These are phyloP conservation scores for Capreolus pygargus DNA, from an alignment of 2,113 vertebrate genomes.

Conservation along the genomic window DNA sequence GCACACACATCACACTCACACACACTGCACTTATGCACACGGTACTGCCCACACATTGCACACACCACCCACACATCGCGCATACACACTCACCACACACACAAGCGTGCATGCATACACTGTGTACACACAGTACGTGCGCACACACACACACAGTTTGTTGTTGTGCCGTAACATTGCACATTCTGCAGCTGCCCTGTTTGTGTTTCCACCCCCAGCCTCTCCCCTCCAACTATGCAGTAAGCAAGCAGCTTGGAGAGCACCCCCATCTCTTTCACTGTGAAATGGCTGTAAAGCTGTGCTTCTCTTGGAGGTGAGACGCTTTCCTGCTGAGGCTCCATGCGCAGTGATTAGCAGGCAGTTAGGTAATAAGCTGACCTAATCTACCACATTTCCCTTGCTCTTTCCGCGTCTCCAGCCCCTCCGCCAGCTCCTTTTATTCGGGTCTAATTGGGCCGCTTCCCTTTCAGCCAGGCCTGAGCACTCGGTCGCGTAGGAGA, in stretches of 20 bases:
- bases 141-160: background rate
- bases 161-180: background rate
- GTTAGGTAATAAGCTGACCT: constrained; percentile 63
- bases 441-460: constrained; percentile 61
- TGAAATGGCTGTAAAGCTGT: constrained; percentile 19
- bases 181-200: background rate
- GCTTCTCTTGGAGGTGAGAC: constrained; percentile 43
- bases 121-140: background rate
- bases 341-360: constrained; percentile 53
- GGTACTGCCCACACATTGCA: background rate
- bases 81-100: background rate
- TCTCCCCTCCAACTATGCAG: background rate
- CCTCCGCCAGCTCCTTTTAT: constrained; percentile 35
- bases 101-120: background rate
- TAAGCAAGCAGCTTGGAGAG: background rate
- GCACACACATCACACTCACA: background rate
- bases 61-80: background rate
- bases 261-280: constrained; percentile 20
- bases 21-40: background rate
- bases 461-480: background rate
- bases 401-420: background rate
- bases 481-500: background rate
- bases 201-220: constrained; percentile 21
- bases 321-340: constrained; percentile 58
- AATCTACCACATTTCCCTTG: background rate